phyloP scores from a whole-genome alignment of 2,113 vertebrate genomes.

The Muntiacus reevesi region DNA sequence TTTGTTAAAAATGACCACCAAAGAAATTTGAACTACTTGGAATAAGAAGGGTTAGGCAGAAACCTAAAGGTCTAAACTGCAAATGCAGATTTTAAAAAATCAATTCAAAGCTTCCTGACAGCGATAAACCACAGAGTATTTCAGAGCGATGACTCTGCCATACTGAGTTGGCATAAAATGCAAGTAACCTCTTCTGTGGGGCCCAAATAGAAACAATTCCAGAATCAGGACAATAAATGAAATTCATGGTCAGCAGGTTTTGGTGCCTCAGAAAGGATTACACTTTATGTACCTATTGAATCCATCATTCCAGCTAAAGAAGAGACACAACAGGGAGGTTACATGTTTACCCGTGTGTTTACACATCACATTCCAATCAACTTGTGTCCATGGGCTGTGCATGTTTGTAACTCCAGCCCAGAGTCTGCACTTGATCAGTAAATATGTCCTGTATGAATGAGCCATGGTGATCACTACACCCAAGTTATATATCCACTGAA shows the following conservation, averaged over 20 bases:
- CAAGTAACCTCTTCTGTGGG: constrained; percentile 17
- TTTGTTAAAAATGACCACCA: constrained; percentile 23
- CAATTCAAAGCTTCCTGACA: constrained; percentile 59
- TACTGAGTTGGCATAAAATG: constrained; percentile 34
- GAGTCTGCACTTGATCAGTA: background rate
- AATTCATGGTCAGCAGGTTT: background rate
- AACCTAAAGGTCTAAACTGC: constrained; percentile 20
- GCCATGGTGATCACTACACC: background rate
- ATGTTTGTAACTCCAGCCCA: background rate
- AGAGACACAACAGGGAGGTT: background rate
- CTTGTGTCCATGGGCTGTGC: background rate
- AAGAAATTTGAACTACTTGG: background rate
- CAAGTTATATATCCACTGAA: background rate
- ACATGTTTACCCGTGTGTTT: background rate
- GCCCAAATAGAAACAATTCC: constrained; percentile 25
- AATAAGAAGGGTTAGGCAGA: background rate
- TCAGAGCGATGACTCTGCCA: constrained; percentile 21
- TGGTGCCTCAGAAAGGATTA: background rate
- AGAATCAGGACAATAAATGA: background rate
- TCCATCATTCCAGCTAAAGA: background rate
- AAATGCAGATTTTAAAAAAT: constrained; percentile 28
- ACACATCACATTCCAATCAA: background rate
- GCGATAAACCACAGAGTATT: constrained; percentile 35
- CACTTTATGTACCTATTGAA: background rate
- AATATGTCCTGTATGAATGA: background rate